Evolutionary conservation across 2,888 invertebrate genomes (phyloP).

Genomic region (Epirrhoe tristata): DNA sequence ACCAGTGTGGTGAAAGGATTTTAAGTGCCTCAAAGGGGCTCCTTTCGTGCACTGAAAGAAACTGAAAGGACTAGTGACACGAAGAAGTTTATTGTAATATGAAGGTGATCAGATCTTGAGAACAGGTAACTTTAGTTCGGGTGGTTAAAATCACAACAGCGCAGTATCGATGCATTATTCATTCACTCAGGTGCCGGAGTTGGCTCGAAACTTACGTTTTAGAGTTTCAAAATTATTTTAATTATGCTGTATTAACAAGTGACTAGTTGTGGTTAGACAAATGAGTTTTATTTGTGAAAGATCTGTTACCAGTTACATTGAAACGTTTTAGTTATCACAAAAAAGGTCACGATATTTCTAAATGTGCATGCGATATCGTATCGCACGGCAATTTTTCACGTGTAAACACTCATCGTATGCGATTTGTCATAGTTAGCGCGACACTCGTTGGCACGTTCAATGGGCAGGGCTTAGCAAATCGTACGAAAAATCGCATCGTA

Average conservation of each 20-base stretch:
- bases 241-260: constrained; percentile 3
- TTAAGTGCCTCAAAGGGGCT: too few species aligned
- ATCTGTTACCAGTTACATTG: background rate
- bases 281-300: background rate
- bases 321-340: background rate
- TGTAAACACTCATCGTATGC: too few species aligned
- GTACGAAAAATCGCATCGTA: too few species aligned
- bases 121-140: background rate
- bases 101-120: background rate
- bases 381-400: too few species aligned
- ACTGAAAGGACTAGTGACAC: background rate
- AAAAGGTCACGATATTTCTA: too few species aligned
- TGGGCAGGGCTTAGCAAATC: too few species aligned
- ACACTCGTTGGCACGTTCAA: too few species aligned
- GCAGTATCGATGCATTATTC: constrained; percentile 42
- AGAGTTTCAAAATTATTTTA: constrained; percentile 15
- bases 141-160: constrained; percentile 43
- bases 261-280: background rate
- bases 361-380: too few species aligned
- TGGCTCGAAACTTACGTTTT: constrained; percentile 34
- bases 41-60: too few species aligned
- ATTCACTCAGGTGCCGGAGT: constrained; percentile 38
- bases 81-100: background rate
- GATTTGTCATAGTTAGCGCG: too few species aligned
- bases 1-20: too few species aligned